Percentiles rank a stretch among this genome's conserved stretches.
Evolutionary conservation across 2,113 vertebrate species (phyloP).

Genomic region (Sphaerodactylus townsendi): DNA sequence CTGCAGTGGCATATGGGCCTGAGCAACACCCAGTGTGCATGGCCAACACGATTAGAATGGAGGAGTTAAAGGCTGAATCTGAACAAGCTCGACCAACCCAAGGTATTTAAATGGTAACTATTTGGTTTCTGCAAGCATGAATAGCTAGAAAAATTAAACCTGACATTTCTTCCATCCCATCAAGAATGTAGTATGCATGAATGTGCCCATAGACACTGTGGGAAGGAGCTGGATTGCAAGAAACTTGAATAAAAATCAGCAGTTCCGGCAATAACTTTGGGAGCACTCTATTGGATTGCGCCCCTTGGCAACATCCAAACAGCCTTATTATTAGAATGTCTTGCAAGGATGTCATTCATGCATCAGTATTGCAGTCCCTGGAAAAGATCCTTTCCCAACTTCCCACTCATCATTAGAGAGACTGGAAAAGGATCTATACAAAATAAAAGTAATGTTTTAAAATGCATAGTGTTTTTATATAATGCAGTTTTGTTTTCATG

Average conservation of each 20-base stretch:
- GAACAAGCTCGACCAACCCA: not conserved
- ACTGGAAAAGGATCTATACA: not conserved
- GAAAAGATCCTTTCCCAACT: not conserved
- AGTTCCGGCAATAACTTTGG: not conserved
- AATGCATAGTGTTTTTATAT: slow-evolving; percentile 1
- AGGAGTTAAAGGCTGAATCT: not conserved
- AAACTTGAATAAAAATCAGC: not conserved
- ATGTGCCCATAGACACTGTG: not conserved
- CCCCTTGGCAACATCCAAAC: not conserved
- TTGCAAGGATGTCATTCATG: not conserved
- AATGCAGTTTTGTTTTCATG: not conserved
- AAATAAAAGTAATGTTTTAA: not conserved
- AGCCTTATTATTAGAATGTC: not conserved
- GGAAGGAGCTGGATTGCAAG: not conserved
- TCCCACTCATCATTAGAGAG: not conserved
- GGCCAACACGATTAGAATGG: not conserved
- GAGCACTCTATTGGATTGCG: not conserved
- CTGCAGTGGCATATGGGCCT: not conserved
- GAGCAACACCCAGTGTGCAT: too few relatives aligned
- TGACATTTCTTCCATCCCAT: not conserved
- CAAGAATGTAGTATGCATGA: not conserved
- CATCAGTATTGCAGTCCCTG: not conserved
- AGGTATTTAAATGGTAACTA: too few relatives aligned
- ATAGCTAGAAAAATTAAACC: not conserved
- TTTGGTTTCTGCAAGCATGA: not conserved